Evolutionary conservation across 2,888 invertebrate species (phyloP), one percentile per base, ranked within the genome.

Genomic region (Platerodrilus igneus): DNA sequence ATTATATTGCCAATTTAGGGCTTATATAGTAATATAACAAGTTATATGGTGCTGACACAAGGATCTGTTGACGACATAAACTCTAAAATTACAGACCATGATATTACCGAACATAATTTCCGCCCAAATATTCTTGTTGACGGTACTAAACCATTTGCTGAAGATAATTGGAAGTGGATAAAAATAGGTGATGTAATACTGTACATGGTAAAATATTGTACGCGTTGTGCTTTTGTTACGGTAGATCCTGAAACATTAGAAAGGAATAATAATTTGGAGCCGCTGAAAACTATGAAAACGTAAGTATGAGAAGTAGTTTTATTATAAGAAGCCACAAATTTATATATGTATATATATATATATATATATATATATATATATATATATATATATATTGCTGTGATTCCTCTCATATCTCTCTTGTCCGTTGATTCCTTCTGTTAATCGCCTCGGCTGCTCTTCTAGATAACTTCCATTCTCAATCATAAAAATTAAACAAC

Each of bases 101-200:
- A 62, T 2, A 65, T 76, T 3, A 59, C 68, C 3, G 59, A 64
- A 8, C 56, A 69, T 23, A 70, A 74, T 52, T 77, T 78, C 57
- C 62, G 79, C 44, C 76, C 77, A 4, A 79, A 76, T 55, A 69
- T 79, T 29, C 58, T 76, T 0, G 64, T 78, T 1, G 66, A 69
- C n/a, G 73, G 71, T 4, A 32, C 62, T 3, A 47, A 51, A 34
- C 57, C 74, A 3, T 75, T 66, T 49, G 66, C 57, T 3, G 76
- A 78, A 60, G 77, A 78, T 42, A 52, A 62, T 9, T 78, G 77
- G 77, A 67, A 71, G 10, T 77, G 75, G 69, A 63, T 78, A 13
- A 73, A 69, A 56, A 72, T 79, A 13, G 78, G 78, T 0, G 64
- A 69, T 19, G 51, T 54, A 1, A 69, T 67, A 8, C 64, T 77